Conservation (phyloP, 2,113 vertebrate genomes). For the Gnathochromis pfefferi region DNA sequence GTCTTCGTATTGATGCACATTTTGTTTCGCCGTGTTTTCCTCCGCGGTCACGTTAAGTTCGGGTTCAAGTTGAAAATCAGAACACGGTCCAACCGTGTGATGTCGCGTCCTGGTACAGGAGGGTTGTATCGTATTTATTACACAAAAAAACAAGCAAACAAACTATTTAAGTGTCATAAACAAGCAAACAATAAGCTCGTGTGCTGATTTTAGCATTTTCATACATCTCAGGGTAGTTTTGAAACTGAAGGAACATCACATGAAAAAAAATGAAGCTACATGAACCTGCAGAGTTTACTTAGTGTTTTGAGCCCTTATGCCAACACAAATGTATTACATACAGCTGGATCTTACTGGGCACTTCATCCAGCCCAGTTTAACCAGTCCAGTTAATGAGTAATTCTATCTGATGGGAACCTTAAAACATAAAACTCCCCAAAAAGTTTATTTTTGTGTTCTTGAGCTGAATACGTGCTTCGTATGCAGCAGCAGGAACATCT, state of each 20-base stretch:
- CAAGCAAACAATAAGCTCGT: background rate
- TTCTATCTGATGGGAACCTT: background rate
- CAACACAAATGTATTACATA: background rate
- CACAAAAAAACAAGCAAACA: background rate
- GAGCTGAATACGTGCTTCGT: background rate
- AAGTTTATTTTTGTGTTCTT: background rate
- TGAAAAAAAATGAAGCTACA: background rate
- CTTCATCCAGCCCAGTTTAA: background rate
- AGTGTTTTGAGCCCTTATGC: background rate
- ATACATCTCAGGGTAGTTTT: background rate
- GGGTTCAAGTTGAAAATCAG: background rate
- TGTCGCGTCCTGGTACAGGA: background rate
- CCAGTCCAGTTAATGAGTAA: background rate
- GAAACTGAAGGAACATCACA: background rate
- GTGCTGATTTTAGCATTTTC: background rate
- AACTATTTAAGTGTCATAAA: fast-evolving
- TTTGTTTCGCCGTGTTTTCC: background rate
- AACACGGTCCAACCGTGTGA: background rate
- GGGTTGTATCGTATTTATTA: background rate
- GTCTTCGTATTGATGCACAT: background rate
- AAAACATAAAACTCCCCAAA: background rate
- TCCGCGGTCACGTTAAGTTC: background rate
- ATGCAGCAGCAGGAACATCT: background rate
- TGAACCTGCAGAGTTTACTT: background rate
- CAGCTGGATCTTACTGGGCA: background rate